A percentile compares a stretch with the other conserved stretches of the same genome.
These are phyloP conservation scores for Phyto melanocephala DNA, from an alignment of 2,888 invertebrate species.

Conservation along the genomic window DNA sequence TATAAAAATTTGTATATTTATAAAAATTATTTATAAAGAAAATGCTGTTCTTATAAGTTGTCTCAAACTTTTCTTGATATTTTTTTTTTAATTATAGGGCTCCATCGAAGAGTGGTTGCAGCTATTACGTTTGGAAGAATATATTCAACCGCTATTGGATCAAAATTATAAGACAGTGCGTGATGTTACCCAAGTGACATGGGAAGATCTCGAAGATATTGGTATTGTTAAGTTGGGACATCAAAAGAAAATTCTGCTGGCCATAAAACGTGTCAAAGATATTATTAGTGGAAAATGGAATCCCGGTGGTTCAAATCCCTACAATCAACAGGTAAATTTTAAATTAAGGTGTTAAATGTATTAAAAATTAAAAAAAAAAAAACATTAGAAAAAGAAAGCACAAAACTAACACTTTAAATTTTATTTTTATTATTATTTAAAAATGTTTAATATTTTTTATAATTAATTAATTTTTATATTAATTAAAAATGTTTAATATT, in stretches of 20 bases:
- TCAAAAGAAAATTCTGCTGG: slow-evolving; percentile 98
- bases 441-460: neutral
- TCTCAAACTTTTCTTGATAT: neutral
- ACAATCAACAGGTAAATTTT: slow-evolving; percentile 75
- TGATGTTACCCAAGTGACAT: slow-evolving; percentile 95
- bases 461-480: neutral
- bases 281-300: slow-evolving; percentile 90
- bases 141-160: slow-evolving; percentile 91
- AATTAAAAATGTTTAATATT: neutral
- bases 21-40: too few species aligned
- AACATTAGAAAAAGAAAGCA: too few species aligned
- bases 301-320: slow-evolving; percentile 77
- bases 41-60: neutral
- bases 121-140: slow-evolving; percentile 93
- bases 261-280: slow-evolving; percentile 97
- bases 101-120: slow-evolving; percentile 97
- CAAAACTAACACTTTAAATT: too few species aligned
- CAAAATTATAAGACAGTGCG: slow-evolving; percentile 97
- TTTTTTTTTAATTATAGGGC: slow-evolving; percentile 81
- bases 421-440: neutral
- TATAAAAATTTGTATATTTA: too few species aligned
- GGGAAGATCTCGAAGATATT: slow-evolving; percentile 99
- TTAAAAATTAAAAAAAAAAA: too few species aligned
- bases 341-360: too few species aligned
- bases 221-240: slow-evolving; percentile 96